Evolutionary conservation across 2,113 vertebrate species (phyloP).

Genomic region (Chroicocephalus ridibundus): DNA sequence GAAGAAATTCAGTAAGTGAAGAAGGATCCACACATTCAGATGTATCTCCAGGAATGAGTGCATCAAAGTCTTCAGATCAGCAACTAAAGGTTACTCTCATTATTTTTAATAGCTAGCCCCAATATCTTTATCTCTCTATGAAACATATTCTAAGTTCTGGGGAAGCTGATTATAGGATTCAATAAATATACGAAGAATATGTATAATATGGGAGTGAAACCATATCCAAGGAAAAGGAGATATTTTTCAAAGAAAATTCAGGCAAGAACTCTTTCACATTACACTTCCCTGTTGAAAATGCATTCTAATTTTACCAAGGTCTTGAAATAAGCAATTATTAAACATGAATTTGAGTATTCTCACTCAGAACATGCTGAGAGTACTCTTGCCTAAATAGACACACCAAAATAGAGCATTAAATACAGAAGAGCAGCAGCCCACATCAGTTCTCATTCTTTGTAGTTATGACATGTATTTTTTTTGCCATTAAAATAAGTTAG

Average conservation of each 20-base stretch:
- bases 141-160: neutral
- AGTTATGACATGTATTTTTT: neutral
- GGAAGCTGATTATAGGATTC: neutral
- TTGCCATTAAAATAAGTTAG: neutral
- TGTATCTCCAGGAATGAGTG: neutral
- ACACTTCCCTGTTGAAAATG: neutral
- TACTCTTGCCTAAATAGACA: neutral
- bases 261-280: neutral
- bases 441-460: neutral
- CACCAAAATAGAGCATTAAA: neutral
- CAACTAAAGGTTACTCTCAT: neutral
- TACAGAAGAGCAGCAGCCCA: neutral
- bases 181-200: neutral
- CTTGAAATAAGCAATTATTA: neutral
- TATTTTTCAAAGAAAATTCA: neutral
- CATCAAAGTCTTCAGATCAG: neutral
- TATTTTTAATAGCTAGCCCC: conserved; percentile 1
- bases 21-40: neutral
- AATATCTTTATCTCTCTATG: neutral
- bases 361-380: neutral
- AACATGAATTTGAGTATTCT: neutral
- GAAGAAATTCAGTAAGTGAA: neutral
- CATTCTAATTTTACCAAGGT: neutral
- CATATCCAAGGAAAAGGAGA: neutral
- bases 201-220: neutral